These are phyloP conservation scores for Platypus cylindrus DNA, from an alignment of 2,888 invertebrate species.

Conservation along the genomic window DNA sequence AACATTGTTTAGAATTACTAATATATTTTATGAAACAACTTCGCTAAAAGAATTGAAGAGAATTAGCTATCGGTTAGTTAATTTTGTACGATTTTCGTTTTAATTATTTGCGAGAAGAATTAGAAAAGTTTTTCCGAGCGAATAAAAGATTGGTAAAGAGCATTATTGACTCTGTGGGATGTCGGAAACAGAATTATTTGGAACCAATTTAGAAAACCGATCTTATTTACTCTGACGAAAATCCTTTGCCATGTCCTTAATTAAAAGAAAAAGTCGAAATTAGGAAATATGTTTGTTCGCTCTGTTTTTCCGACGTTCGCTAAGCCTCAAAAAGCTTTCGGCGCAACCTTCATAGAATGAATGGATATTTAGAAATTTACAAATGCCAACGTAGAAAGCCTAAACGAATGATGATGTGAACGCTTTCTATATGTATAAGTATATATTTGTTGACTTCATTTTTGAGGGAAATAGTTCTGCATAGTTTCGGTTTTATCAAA, in stretches of 20 bases:
- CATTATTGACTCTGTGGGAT: slow-evolving; percentile 7
- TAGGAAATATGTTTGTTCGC: slow-evolving; percentile 1
- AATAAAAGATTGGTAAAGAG: slow-evolving; percentile 10
- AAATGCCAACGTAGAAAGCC: too few relatives aligned
- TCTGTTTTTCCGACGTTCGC: slow-evolving; percentile 1
- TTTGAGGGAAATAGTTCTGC: too few relatives aligned
- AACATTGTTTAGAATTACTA: too few relatives aligned
- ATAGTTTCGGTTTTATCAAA: too few relatives aligned
- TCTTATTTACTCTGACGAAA: slow-evolving; percentile 8
- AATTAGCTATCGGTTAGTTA: too few relatives aligned
- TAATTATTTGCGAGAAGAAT: slow-evolving; percentile 9
- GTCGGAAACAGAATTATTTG: slow-evolving; percentile 11
- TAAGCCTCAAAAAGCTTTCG: neutral
- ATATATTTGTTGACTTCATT: too few relatives aligned
- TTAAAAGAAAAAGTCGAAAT: slow-evolving; percentile 5
- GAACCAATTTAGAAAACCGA: slow-evolving; percentile 6
- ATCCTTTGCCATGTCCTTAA: slow-evolving; percentile 6
- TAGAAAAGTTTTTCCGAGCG: slow-evolving; percentile 10
- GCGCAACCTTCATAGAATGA: too few relatives aligned
- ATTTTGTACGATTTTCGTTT: slow-evolving; percentile 8
- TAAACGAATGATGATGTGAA: too few relatives aligned
- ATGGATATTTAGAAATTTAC: too few relatives aligned
- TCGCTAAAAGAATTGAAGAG: too few relatives aligned
- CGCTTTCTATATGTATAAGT: too few relatives aligned
- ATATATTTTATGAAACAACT: too few relatives aligned